Conservation (phyloP, 2,113 vertebrate genomes). For the Psilopsiagon aymara region DNA sequence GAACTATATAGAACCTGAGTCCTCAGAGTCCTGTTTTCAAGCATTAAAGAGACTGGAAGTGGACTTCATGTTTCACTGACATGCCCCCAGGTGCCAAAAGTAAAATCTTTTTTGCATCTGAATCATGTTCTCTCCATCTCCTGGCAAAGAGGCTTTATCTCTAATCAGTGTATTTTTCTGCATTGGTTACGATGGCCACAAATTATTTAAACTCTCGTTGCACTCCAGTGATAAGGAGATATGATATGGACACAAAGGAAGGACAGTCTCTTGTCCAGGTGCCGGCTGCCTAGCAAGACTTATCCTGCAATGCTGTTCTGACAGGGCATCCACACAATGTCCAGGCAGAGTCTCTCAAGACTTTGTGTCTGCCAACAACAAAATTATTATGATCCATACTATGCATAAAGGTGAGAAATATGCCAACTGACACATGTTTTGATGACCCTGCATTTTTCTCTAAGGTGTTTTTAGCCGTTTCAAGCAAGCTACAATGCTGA, state of each 20-base stretch:
- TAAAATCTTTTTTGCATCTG: neutral
- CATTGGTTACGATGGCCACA: neutral
- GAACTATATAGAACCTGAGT: neutral
- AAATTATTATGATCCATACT: neutral
- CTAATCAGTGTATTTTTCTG: neutral
- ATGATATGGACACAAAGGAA: neutral
- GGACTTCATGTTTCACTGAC: neutral
- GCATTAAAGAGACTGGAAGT: neutral
- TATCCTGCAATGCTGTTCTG: neutral
- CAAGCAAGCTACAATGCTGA: neutral
- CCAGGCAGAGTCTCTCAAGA: neutral
- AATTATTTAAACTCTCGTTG: neutral
- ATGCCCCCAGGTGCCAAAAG: neutral
- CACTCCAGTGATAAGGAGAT: neutral
- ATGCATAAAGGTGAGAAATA: accelerated
- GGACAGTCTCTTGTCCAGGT: neutral
- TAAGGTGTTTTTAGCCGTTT: neutral
- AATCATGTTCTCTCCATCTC: neutral
- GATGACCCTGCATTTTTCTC: neutral
- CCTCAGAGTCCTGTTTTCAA: neutral
- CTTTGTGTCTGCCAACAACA: neutral
- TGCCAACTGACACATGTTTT: neutral
- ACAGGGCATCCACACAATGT: neutral
- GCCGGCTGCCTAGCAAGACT: neutral
- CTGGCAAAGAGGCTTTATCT: neutral